Evolutionary conservation across 2,888 invertebrate genomes (phyloP).

Genomic region (Mesorhabditis sp.): DNA sequence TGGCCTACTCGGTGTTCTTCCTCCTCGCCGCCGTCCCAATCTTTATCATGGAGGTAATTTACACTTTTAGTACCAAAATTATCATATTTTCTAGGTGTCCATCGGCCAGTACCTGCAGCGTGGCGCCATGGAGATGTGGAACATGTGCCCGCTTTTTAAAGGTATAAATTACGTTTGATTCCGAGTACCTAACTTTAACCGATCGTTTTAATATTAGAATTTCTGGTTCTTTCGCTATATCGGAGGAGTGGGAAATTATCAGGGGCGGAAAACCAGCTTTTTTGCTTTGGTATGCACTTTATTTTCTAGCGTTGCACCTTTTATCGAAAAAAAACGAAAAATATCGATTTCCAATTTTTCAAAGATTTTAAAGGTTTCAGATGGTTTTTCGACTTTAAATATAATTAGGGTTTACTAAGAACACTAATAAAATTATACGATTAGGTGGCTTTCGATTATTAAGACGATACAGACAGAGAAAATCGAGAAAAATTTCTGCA

Average conservation of each 20-base stretch:
- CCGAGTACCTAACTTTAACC: not conserved
- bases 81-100: slow-evolving; percentile 46
- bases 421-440: too few relatives aligned
- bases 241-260: not conserved
- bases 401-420: too few relatives aligned
- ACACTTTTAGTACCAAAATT: too few relatives aligned
- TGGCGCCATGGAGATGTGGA: slow-evolving; percentile 59
- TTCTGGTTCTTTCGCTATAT: not conserved
- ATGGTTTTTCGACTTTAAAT: too few relatives aligned
- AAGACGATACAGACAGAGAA: too few relatives aligned
- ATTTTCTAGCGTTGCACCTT: too few relatives aligned
- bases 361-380: too few relatives aligned
- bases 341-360: too few relatives aligned
- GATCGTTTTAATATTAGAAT: not conserved
- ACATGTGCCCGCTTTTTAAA: slow-evolving; percentile 54
- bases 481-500: too few relatives aligned
- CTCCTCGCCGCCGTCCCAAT: slow-evolving; percentile 55
- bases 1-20: slow-evolving; percentile 56
- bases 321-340: too few relatives aligned
- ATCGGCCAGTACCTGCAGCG: slow-evolving; percentile 57
- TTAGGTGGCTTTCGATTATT: too few relatives aligned
- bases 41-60: slow-evolving; percentile 46
- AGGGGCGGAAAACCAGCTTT: not conserved
- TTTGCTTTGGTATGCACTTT: too few relatives aligned
- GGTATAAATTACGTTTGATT: slow-evolving; percentile 25